These are phyloP conservation scores for Silurus lanzhouensis DNA, from an alignment of 2,797 vertebrate genomes.

Conservation along the genomic window DNA sequence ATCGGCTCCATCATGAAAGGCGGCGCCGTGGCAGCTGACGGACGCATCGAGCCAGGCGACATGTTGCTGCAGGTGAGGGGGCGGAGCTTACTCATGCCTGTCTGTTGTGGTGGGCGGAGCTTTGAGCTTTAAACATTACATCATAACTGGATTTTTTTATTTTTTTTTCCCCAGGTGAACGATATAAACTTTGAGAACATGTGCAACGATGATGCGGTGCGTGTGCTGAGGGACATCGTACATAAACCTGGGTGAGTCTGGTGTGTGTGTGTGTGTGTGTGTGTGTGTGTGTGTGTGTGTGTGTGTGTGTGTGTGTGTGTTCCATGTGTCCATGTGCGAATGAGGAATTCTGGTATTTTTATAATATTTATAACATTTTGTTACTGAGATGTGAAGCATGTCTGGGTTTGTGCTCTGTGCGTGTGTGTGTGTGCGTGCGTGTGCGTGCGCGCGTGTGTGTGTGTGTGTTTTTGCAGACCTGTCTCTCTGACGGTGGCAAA, in stretches of 20 bases:
- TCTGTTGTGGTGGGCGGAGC: not conserved
- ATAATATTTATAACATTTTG: not conserved
- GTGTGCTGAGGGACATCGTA: constrained; percentile 95
- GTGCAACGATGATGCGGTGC: constrained; percentile 96
- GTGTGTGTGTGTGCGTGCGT: not conserved
- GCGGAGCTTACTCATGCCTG: not conserved
- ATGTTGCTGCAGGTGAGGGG: constrained; percentile 79
- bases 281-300: constrained; percentile 66
- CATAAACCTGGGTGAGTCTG: constrained; percentile 91
- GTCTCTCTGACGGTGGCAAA: constrained; percentile 97
- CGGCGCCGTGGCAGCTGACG: constrained; percentile 89
- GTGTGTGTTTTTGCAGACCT: constrained; percentile 73
- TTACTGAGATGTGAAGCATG: not conserved
- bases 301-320: constrained; percentile 63
- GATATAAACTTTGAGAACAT: constrained; percentile 99
- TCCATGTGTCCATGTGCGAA: not conserved
- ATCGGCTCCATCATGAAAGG: constrained; percentile 90
- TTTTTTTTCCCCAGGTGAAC: constrained; percentile 83
- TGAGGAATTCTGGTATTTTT: not conserved
- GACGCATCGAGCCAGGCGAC: constrained; percentile 81
- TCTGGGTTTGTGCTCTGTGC: not conserved
- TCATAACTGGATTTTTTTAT: constrained; percentile 17
- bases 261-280: constrained; percentile 65
- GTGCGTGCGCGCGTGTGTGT: not conserved
- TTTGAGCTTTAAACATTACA: not conserved